These are phyloP conservation scores for Stichopus horrens DNA, from an alignment of 53 echinoderm and acorn worm species.

Conservation along the genomic window DNA sequence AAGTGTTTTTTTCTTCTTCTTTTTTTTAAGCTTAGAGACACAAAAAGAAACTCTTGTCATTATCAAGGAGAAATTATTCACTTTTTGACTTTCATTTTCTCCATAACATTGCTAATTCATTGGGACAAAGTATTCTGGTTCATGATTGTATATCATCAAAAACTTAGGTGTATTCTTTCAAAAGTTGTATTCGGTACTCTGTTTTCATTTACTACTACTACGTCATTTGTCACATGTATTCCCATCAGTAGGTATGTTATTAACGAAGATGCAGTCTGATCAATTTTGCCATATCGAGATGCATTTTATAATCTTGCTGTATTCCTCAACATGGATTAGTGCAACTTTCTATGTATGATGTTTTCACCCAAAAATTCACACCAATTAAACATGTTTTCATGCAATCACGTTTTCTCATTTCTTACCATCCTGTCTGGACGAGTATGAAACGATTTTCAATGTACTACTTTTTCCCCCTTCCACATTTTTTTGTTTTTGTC, in stretches of 20 bases:
- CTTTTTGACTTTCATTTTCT: neutral
- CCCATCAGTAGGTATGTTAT: neutral
- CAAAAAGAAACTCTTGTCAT: no score
- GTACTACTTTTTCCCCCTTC: neutral
- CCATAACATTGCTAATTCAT: slow-evolving; percentile 8
- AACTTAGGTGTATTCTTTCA: slow-evolving; percentile 30
- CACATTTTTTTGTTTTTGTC: slow-evolving; percentile 5
- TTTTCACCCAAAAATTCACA: slow-evolving; percentile 23
- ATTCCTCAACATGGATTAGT: slow-evolving; percentile 15
- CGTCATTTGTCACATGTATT: slow-evolving; percentile 14
- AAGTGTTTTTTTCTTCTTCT: neutral
- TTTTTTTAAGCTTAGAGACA: no score
- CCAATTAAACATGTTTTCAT: slow-evolving; percentile 10
- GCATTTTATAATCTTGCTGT: slow-evolving; percentile 19
- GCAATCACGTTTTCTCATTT: neutral
- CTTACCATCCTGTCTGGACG: neutral
- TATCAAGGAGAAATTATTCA: neutral
- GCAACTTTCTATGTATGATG: slow-evolving; percentile 14
- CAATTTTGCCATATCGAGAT: slow-evolving; percentile 18
- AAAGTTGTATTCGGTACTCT: slow-evolving; percentile 39
- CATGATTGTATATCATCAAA: slow-evolving; percentile 27
- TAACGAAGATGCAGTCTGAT: slow-evolving; percentile 23
- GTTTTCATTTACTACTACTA: slow-evolving; percentile 12
- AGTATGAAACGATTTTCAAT: neutral
- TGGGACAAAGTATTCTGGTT: neutral